Evolutionary conservation across 2,113 vertebrate species (phyloP).

Genomic region (Harpagus bidentatus): DNA sequence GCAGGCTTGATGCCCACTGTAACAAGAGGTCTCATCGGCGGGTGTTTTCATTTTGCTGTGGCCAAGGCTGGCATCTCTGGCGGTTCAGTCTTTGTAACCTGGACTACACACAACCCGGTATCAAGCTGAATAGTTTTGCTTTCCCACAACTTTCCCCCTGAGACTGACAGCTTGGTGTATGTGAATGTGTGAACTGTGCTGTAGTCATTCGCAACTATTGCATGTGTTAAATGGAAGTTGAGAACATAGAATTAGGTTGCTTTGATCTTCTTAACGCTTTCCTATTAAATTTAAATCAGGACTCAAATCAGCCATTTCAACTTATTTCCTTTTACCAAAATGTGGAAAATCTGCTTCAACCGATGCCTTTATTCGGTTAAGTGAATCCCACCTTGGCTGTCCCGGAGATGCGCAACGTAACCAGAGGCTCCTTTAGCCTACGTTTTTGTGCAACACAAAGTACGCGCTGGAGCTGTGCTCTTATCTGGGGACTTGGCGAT

Average conservation of each 20-base stretch:
- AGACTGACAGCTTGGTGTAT: background rate
- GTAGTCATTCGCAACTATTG: background rate
- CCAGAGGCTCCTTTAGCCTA: background rate
- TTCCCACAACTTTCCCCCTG: background rate
- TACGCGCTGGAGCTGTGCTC: background rate
- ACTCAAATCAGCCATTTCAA: background rate
- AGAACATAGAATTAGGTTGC: slow-evolving; percentile 8
- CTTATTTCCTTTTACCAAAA: background rate
- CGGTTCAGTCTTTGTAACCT: background rate
- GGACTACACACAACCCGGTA: fast-evolving
- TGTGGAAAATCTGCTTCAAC: background rate
- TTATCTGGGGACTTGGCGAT: background rate
- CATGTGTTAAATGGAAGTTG: background rate
- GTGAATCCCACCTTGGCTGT: background rate
- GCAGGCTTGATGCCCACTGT: background rate
- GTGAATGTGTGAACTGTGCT: background rate
- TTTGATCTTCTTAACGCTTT: background rate
- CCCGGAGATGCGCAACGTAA: fast-evolving
- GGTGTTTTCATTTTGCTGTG: background rate
- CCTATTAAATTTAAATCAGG: background rate
- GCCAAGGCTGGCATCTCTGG: background rate
- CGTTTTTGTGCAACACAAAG: fast-evolving
- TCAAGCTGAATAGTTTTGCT: background rate
- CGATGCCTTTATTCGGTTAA: background rate
- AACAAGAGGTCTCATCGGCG: fast-evolving